Conservation (phyloP, 2,113 vertebrate genomes). For the Brachyhypopomus gauderio region DNA sequence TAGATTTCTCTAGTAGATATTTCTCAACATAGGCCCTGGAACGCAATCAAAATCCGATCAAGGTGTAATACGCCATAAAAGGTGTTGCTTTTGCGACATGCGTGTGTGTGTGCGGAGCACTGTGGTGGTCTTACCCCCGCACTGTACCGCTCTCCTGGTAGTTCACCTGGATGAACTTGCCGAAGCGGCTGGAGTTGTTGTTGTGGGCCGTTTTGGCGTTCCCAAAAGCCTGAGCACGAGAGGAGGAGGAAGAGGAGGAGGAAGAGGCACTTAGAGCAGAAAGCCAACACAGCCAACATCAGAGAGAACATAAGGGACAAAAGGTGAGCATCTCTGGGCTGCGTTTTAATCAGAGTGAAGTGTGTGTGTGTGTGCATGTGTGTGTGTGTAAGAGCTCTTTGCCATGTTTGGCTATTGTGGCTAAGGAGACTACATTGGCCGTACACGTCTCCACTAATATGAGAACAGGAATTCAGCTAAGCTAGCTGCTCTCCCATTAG, state of each 20-base stretch:
- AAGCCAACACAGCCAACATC: background rate
- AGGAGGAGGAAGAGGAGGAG: too few species aligned
- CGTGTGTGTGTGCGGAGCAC: too few species aligned
- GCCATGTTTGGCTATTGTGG: background rate
- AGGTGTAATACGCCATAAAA: background rate
- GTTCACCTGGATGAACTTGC: constrained; percentile 98
- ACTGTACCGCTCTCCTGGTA: constrained; percentile 96
- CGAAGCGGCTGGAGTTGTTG: constrained; percentile 98
- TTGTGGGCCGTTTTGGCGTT: constrained; percentile 98
- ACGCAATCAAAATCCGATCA: constrained; percentile 27
- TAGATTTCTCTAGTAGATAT: constrained; percentile 94
- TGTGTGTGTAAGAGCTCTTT: background rate
- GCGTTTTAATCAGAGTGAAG: background rate
- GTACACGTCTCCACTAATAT: background rate
- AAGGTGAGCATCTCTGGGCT: background rate
- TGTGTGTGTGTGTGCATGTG: background rate
- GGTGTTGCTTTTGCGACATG: too few species aligned
- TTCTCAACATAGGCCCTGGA: constrained; percentile 96
- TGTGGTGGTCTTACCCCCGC: constrained; percentile 82
- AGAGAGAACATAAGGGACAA: background rate
- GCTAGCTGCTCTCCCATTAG: too few species aligned
- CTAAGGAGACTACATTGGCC: background rate
- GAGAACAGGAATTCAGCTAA: background rate
- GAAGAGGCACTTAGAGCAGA: constrained; percentile 11
- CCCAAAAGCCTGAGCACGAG: constrained; percentile 87